Evolutionary conservation across 92 coral and sea anemone genomes (phyloP), one percentile per base, ranked within the genome.

Genomic region (Epizoanthus stellaris): DNA sequence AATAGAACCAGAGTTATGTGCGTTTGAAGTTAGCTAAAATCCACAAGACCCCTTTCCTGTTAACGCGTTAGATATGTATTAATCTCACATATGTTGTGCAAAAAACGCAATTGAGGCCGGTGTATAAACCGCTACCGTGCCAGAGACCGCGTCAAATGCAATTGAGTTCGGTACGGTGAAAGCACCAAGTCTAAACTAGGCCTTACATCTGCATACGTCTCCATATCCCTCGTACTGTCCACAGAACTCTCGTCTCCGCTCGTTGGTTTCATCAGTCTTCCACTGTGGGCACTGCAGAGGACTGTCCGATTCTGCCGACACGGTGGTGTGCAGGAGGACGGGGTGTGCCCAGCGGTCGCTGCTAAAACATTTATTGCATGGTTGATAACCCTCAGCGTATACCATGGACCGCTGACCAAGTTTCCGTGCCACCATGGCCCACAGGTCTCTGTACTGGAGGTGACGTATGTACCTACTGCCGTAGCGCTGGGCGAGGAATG

Each of bases 161-260:
- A 30, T 1, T 30, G 36, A 30, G 36, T 30, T 30, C 36, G 36
- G 36, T 30, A 30, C 36, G 36, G 36, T 30, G 36, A 30, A 1
- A 30, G 0, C 36, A 30, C 36, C 36, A 30, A 23, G 1, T 30
- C 36, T 30, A 30, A 30, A 30, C 36, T 30, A 30, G 36, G 36
- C 36, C 93, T 86, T 75, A 90, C 93, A 90, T 45, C 73, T 81
- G 80, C 93, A 90, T 65, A 86, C 20, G 53, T 71, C 84, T 20
- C 68, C 82, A 66, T 90, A 90, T 40, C 93, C 93, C 47, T 90
- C 93, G 77, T 80, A 86, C 45, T 47, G 77, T n/a, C 60, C 75
- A 34, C 93, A 90, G 59, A 90, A 90, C 43, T 62, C 62, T 75
- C 68, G 57, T 77, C 93, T 76, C 63, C 81, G 86, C 11, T 40